Base-by-base conservation (phyloP, 2,888 invertebrate species). In the Eucera pruinosa region DNA sequence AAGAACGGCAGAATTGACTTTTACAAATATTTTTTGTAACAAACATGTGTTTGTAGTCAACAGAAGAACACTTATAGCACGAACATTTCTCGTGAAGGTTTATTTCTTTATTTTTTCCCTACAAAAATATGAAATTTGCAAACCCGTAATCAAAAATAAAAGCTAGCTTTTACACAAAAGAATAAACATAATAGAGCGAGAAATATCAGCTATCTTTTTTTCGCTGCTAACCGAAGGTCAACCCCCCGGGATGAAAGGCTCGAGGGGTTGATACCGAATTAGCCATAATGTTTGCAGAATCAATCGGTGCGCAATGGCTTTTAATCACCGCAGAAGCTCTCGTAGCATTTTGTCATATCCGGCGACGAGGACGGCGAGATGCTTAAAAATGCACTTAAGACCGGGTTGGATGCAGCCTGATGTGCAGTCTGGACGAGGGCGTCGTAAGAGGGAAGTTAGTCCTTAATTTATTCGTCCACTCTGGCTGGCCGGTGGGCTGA, bases 371-470 rank as follows among this genome's bases (percentile, higher is more conserved):
- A 74, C 71, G 47, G 79, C 69, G 57, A 81, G 79, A 79, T 77
- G 79, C 71, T 81, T 77, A 80, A 83, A 81, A 84, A 84, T 84
- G 72, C 82, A 84, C 80, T 83, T 66, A 77, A 83, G 77, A 74
- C 70, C 67, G 54, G 70, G 67, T 68, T 69, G 68, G 54, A 75
- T 76, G 73, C 72, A 73, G 78, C 58, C 64, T 69, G 67, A 70
- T 75, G 55, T 62, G 73, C 78, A 69, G 86, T 82, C 83, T 86
- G 86, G 78, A 86, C 83, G 85, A 86, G 86, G 86, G 85, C 78
- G 80, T 85, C 55, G 86, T 87, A 89, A 89, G 89, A 89, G 89
- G 89, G 89, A 89, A 89, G 89, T 88, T 86, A 85, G 87, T 86
- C 86, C 89, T 89, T 88, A 89, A 89, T 89, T 89, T 88, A 89